These are phyloP conservation scores for Laticauda laticaudata DNA, from an alignment of 2,113 vertebrate species.

Conservation along the genomic window DNA sequence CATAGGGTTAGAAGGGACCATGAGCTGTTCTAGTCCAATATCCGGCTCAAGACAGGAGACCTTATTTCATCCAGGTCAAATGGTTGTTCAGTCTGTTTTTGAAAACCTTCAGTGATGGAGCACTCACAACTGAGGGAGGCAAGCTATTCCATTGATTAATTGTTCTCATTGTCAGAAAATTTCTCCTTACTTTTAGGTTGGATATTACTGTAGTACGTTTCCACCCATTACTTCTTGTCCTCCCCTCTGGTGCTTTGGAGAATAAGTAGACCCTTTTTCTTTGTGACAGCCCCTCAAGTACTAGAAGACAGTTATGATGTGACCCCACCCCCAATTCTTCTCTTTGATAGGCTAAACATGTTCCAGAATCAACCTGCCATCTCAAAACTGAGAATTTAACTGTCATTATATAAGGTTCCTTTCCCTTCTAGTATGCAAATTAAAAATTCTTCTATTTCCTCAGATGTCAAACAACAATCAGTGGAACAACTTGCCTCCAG, in stretches of 20 bases:
- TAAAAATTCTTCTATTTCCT: not conserved
- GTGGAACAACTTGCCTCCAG: not conserved
- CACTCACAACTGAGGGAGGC: not conserved
- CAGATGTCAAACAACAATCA: not conserved
- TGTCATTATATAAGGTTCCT: not conserved
- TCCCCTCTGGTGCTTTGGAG: not conserved
- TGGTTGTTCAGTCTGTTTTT: not conserved
- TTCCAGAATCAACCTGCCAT: not conserved
- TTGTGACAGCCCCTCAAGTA: not conserved
- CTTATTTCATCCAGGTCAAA: not conserved
- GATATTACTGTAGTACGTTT: not conserved
- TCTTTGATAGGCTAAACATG: not conserved
- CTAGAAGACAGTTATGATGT: not conserved
- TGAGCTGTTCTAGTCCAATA: not conserved
- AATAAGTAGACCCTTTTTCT: not conserved
- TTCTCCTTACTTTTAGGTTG: not conserved
- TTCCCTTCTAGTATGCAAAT: not conserved
- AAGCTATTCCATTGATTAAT: not conserved
- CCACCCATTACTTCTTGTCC: not conserved
- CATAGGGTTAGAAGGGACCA: not conserved
- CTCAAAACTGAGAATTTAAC: not conserved
- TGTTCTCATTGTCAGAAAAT: not conserved
- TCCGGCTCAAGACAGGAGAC: not conserved
- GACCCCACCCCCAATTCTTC: not conserved
- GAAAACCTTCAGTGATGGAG: not conserved